These are phyloP conservation scores for Rhadina sibilatrix DNA, from an alignment of 2,113 vertebrate genomes.

Conservation along the genomic window DNA sequence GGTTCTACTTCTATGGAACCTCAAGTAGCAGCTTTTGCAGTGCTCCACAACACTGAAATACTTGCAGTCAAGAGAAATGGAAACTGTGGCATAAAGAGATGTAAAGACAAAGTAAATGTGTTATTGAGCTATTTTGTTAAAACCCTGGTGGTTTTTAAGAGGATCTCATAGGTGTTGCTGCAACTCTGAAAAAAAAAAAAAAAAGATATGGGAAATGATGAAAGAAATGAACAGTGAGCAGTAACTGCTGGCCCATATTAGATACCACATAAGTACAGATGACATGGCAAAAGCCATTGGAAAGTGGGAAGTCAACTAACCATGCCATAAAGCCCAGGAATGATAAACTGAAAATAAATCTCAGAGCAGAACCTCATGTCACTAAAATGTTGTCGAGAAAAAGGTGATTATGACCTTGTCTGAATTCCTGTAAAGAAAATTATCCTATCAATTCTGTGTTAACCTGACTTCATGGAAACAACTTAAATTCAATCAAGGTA, in stretches of 20 bases:
- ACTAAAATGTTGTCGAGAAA: not conserved
- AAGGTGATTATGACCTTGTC: not conserved
- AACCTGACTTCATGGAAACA: not conserved
- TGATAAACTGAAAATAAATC: not conserved
- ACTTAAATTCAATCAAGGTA: not conserved
- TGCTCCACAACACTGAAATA: not conserved
- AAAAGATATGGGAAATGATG: rapidly evolving
- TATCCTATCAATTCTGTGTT: not conserved
- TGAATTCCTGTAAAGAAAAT: not conserved
- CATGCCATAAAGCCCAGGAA: not conserved
- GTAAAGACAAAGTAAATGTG: not conserved
- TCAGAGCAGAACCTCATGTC: not conserved
- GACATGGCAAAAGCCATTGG: not conserved
- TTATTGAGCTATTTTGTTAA: not conserved
- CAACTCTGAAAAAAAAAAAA: not conserved
- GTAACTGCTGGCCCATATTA: not conserved
- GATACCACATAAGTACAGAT: not conserved
- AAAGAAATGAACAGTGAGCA: not conserved
- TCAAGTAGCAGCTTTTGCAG: not conserved
- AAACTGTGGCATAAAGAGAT: not conserved
- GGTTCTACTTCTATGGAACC: not conserved
- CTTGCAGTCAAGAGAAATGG: not conserved
- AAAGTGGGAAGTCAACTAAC: not conserved
- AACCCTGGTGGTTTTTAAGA: not conserved
- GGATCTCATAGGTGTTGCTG: not conserved